phyloP scores from a whole-genome alignment of 2,797 vertebrate genomes.

The Dallia pectoralis region DNA sequence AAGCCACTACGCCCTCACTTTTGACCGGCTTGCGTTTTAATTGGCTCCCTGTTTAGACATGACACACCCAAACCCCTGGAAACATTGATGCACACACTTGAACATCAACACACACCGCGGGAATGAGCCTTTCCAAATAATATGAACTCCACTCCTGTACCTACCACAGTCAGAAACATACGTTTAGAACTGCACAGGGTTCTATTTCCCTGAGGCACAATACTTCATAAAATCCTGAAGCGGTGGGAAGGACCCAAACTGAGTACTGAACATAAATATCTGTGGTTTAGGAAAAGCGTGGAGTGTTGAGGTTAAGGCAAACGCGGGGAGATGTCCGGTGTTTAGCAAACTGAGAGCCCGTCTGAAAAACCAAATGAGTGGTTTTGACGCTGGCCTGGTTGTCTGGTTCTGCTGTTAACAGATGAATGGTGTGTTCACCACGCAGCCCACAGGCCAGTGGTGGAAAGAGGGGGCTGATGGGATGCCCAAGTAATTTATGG shows the following conservation, averaged over 20 bases:
- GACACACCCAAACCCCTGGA: neutral
- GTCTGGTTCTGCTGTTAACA: constrained; percentile 18
- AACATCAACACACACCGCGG: neutral
- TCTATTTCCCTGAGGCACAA: constrained; percentile 18
- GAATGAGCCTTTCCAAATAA: neutral
- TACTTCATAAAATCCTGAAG: constrained; percentile 12
- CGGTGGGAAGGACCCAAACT: constrained; percentile 35
- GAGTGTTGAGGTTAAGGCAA: constrained; percentile 6
- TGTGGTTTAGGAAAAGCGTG: constrained; percentile 22
- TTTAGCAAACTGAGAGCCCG: constrained; percentile 19
- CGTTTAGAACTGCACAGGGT: neutral
- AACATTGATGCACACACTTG: neutral
- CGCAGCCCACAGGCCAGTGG: neutral
- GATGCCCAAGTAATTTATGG: constrained; percentile 5
- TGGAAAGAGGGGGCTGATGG: neutral
- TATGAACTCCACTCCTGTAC: neutral
- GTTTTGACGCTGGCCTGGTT: constrained; percentile 12
- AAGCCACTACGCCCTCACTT: neutral
- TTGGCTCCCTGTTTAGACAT: neutral
- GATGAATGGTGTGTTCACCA: constrained; percentile 7
- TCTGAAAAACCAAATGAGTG: constrained; percentile 27
- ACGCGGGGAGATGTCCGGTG: constrained; percentile 17
- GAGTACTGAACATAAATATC: constrained; percentile 24
- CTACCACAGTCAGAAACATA: neutral
- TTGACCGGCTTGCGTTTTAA: neutral